These are phyloP conservation scores for Lordiphosa clarofinis DNA, from an alignment of 1,140 invertebrate genomes.

Conservation along the genomic window DNA sequence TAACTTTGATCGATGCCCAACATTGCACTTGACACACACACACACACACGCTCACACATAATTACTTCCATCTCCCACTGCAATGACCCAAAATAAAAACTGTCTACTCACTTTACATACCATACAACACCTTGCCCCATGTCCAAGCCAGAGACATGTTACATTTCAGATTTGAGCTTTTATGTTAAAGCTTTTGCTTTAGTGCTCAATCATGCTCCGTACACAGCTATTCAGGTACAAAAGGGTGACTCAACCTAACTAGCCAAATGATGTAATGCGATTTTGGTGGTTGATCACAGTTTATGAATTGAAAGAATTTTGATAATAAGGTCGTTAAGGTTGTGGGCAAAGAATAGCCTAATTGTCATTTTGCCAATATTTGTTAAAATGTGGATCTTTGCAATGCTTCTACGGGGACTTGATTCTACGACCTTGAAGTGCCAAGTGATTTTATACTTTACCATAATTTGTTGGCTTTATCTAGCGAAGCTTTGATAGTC, in stretches of 20 bases:
- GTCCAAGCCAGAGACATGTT: slow-evolving; percentile 13
- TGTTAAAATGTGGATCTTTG: too few relatives aligned
- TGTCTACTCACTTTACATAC: slow-evolving; percentile 39
- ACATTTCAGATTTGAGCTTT: slow-evolving; percentile 53
- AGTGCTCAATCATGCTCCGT: slow-evolving; percentile 62
- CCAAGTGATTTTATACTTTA: too few relatives aligned
- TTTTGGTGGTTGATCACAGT: slow-evolving; percentile 2
- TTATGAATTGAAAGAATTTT: slow-evolving; percentile 47
- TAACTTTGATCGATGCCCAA: slow-evolving; percentile 70
- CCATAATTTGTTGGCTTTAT: too few relatives aligned
- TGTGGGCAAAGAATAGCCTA: background rate
- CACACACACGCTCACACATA: slow-evolving; percentile 10
- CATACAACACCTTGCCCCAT: slow-evolving; percentile 23
- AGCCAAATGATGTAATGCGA: slow-evolving; percentile 57
- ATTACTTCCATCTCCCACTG: slow-evolving; percentile 19
- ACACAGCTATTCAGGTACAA: slow-evolving; percentile 22
- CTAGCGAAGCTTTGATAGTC: too few relatives aligned
- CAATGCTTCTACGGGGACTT: too few relatives aligned
- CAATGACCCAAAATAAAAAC: slow-evolving; percentile 65
- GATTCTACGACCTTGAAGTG: too few relatives aligned
- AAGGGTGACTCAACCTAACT: slow-evolving; percentile 50
- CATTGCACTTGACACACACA: slow-evolving; percentile 69
- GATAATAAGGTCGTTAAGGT: slow-evolving; percentile 23
- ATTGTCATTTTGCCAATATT: background rate
- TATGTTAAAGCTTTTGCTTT: slow-evolving; percentile 52